Percentiles rank a stretch among this genome's conserved stretches.
Conservation (phyloP, 2,797 vertebrate species). For the Thunnus albacares region DNA sequence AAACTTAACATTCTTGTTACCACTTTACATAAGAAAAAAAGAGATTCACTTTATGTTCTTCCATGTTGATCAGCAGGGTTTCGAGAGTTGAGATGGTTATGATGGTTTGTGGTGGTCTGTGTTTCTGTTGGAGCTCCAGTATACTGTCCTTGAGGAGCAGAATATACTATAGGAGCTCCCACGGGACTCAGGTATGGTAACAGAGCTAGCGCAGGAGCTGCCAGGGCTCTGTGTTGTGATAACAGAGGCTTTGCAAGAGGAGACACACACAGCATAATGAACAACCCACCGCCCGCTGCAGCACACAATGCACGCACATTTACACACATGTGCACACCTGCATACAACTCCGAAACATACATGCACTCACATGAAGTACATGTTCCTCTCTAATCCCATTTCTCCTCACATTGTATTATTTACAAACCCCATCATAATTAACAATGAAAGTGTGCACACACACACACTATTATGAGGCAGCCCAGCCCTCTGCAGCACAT, state of each 20-base stretch:
- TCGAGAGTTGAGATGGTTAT: constrained; percentile 9
- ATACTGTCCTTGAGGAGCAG: constrained; percentile 56
- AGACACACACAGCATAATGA: constrained; percentile 77
- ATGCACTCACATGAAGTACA: not conserved
- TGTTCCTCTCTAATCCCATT: constrained; percentile 19
- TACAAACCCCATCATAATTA: constrained; percentile 13
- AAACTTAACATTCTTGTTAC: not conserved
- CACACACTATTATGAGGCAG: constrained; percentile 27
- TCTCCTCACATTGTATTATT: constrained; percentile 26
- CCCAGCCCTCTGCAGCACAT: constrained; percentile 70
- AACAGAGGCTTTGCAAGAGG: constrained; percentile 74
- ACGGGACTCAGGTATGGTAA: constrained; percentile 55
- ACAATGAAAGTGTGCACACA: constrained; percentile 24
- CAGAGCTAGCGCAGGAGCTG: constrained; percentile 51
- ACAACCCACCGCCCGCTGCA: constrained; percentile 62
- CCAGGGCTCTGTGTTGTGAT: constrained; percentile 70
- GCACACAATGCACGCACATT: constrained; percentile 29
- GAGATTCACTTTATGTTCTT: not conserved
- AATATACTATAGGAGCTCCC: constrained; percentile 58
- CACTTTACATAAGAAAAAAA: not conserved
- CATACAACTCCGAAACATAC: constrained; percentile 5
- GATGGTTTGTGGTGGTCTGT: constrained; percentile 28
- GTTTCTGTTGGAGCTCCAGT: constrained; percentile 26
- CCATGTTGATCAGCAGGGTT: constrained; percentile 2
- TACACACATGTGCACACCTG: constrained; percentile 11